These are phyloP conservation scores for Zosterops pallidus DNA, from an alignment of 2,113 vertebrate species.

Conservation along the genomic window DNA sequence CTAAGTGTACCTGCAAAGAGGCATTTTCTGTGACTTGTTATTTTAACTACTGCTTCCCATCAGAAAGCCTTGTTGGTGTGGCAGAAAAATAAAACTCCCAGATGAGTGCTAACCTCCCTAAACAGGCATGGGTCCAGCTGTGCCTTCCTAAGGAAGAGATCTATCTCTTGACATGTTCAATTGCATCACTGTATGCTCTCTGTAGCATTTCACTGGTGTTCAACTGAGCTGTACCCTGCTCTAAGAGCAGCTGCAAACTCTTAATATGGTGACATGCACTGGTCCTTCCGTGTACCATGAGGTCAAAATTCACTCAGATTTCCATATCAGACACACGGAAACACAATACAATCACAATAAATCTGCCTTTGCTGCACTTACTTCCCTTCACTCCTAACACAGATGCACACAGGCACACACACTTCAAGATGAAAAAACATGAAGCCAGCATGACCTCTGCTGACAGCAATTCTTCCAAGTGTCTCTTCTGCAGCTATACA, in stretches of 20 bases:
- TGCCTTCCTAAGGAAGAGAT: not conserved
- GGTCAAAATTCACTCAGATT: not conserved
- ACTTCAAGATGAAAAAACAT: not conserved
- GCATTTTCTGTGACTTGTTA: not conserved
- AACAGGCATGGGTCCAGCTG: not conserved
- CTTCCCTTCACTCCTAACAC: not conserved
- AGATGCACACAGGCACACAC: not conserved
- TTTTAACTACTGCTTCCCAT: not conserved
- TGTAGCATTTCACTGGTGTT: not conserved
- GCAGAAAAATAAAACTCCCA: not conserved
- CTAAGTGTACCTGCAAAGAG: not conserved
- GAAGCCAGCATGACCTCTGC: not conserved
- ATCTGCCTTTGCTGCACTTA: not conserved
- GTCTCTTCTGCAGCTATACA: not conserved
- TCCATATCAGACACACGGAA: not conserved
- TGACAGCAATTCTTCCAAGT: not conserved
- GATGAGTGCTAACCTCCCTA: not conserved
- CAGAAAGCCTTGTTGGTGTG: not conserved
- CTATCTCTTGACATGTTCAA: not conserved
- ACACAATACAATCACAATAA: not conserved
- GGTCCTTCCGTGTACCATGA: accelerated
- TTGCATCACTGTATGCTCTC: not conserved
- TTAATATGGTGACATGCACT: accelerated
- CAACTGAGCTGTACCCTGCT: not conserved
- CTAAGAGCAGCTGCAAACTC: not conserved